Percentiles rank a stretch among this genome's conserved stretches.
Evolutionary conservation across 2,797 vertebrate genomes (phyloP).

Genomic region (Amblyraja radiata): DNA sequence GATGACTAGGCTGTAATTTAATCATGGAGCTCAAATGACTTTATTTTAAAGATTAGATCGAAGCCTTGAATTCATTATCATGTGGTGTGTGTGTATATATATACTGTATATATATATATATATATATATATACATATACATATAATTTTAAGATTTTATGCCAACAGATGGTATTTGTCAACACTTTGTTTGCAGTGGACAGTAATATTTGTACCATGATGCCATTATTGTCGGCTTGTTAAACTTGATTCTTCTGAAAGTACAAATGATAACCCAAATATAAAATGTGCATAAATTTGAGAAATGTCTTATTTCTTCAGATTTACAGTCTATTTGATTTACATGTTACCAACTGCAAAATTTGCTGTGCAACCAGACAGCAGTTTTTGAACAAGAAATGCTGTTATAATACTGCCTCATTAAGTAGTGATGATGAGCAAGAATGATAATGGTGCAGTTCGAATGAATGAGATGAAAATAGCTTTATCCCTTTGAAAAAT

Average conservation of each 20-base stretch:
- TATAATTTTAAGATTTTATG: not conserved
- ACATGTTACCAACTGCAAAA: not conserved
- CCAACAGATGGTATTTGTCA: not conserved
- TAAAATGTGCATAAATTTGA: not conserved
- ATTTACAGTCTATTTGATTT: not conserved
- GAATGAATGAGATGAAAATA: not conserved
- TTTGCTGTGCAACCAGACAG: not conserved
- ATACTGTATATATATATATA: no score
- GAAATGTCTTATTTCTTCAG: not conserved
- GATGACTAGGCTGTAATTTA: not conserved
- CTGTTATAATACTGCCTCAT: no score
- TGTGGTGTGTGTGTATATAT: not conserved
- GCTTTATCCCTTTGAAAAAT: not conserved
- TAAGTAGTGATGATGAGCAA: no score
- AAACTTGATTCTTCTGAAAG: not conserved
- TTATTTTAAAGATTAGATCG: not conserved
- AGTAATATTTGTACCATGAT: not conserved
- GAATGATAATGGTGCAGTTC: not conserved
- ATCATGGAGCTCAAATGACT: not conserved
- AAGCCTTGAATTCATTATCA: slow-evolving; percentile 18
- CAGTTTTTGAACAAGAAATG: no score
- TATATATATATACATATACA: not conserved
- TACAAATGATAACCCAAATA: not conserved
- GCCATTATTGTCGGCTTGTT: not conserved
- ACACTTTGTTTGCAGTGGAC: not conserved